Evolutionary conservation across 2,888 invertebrate species (phyloP).

Genomic region (Plusia festucae): DNA sequence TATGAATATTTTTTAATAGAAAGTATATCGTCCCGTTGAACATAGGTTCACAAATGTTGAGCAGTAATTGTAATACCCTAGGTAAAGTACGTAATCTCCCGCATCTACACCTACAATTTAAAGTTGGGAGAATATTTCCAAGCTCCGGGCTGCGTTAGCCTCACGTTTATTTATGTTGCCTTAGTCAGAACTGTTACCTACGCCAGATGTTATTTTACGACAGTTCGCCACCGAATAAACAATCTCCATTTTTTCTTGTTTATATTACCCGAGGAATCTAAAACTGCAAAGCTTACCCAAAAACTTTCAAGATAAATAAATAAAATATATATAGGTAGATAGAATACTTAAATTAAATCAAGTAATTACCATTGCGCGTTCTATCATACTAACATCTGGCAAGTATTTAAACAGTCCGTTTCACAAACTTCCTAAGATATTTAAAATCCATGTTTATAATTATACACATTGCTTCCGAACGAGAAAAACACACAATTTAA

Average conservation of each 20-base stretch:
- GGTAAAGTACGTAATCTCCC: constrained; percentile 28
- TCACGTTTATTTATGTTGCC: constrained; percentile 87
- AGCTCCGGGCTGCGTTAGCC: constrained; percentile 72
- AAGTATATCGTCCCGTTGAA: background rate
- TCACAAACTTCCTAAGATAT: constrained; percentile 42
- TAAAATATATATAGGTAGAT: too few species aligned
- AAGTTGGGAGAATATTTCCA: constrained; percentile 54
- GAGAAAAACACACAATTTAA: constrained; percentile 57
- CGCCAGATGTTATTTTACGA: constrained; percentile 88
- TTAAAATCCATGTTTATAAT: constrained; percentile 47
- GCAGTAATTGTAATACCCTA: constrained; percentile 18
- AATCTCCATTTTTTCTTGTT: constrained; percentile 70
- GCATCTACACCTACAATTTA: constrained; percentile 53
- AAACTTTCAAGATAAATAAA: constrained; percentile 6
- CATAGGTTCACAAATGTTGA: background rate
- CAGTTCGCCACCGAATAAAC: constrained; percentile 81
- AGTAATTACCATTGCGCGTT: constrained; percentile 42
- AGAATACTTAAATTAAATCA: constrained; percentile 17
- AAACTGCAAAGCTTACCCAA: background rate
- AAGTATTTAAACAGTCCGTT: constrained; percentile 26
- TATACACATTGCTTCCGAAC: constrained; percentile 40
- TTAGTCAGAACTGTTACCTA: constrained; percentile 85
- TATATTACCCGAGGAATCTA: constrained; percentile 42
- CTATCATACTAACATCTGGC: constrained; percentile 19
- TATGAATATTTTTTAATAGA: background rate